Evolutionary conservation across 2,113 vertebrate genomes (phyloP).

Genomic region (Lutjanus erythropterus): DNA sequence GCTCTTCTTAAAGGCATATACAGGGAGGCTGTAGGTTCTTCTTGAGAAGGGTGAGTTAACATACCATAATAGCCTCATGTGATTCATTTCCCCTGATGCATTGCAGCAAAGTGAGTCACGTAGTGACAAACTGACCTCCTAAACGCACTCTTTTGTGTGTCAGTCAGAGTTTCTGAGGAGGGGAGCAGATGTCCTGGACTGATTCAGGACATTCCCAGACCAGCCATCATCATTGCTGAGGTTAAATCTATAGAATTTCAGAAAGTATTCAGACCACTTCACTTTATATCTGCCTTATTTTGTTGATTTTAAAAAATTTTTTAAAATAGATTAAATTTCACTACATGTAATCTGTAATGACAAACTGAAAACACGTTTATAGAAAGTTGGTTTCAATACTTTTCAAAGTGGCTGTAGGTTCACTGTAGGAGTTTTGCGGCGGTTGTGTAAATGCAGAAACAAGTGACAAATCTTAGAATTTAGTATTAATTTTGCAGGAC

Average conservation of each 20-base stretch:
- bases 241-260: background rate
- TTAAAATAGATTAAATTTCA: background rate
- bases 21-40: constrained; percentile 13
- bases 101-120: constrained; percentile 44
- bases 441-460: background rate
- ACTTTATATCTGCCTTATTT: background rate
- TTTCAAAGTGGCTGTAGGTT: background rate
- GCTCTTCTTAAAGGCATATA: background rate
- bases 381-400: background rate
- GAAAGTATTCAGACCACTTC: too few species aligned
- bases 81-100: constrained; percentile 46
- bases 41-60: constrained; percentile 2
- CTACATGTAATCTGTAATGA: background rate
- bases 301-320: background rate
- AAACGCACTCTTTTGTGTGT: constrained; percentile 1
- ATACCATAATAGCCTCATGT: constrained; percentile 25
- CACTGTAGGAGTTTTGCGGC: background rate
- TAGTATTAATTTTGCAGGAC: background rate
- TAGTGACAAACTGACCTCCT: constrained; percentile 36
- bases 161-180: constrained; percentile 14
- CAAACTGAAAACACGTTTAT: background rate
- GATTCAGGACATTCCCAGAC: constrained; percentile 36
- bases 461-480: background rate
- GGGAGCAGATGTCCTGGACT: background rate
- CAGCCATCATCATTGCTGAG: background rate